Evolutionary conservation across 2,113 vertebrate genomes (phyloP), one percentile per base, ranked within the genome.

Genomic region (Aspidoscelis tigris): DNA sequence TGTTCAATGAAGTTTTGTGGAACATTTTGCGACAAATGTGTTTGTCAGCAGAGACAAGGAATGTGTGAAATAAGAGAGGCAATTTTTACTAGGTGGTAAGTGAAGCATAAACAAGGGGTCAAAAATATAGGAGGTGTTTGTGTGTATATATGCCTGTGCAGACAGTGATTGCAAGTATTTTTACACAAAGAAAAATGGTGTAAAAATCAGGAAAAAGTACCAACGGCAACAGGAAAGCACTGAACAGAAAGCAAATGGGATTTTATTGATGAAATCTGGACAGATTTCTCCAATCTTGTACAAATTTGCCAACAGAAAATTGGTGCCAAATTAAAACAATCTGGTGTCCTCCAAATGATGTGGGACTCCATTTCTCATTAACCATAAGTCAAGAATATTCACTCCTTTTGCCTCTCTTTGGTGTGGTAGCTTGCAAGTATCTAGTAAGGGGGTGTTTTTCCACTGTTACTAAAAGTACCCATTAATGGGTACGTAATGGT

Each of bases 41-140:
- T 61, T 65, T 71, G 20, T 61, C 70, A 41, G n/a, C 2, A 58
- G 47, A 21, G 39, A 22, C 16, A 12, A 14, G 39, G 64, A 75
- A 69, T 14, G 39, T 74, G 61, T 16, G 22, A 80, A 76, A 76
- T 22, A 61, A 39, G 58, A 80, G 43, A 64, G 55, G 55, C n/a
- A 73, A 55, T 5, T 76, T 71, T 33, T 76, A 43, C 16, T 7
- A 70, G 74, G 20, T 61, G 20, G 39, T 61, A 58, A 80, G 11
- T 83, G 55, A 82, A 75, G 53, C 55, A 82, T 65, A n/a, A 22
- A n/a, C 16, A 65, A 68, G 53, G 61, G 43, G 61, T 83, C 64
- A 76, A 83, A 72, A 73, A 41, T 14, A 22, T 39, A 76, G n/a
- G 61, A 66, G 72, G 26, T 61, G 16, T 22, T 26, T 68, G 55